Base-by-base conservation (phyloP, 2,113 vertebrate genomes). In the Chaetops frenatus region DNA sequence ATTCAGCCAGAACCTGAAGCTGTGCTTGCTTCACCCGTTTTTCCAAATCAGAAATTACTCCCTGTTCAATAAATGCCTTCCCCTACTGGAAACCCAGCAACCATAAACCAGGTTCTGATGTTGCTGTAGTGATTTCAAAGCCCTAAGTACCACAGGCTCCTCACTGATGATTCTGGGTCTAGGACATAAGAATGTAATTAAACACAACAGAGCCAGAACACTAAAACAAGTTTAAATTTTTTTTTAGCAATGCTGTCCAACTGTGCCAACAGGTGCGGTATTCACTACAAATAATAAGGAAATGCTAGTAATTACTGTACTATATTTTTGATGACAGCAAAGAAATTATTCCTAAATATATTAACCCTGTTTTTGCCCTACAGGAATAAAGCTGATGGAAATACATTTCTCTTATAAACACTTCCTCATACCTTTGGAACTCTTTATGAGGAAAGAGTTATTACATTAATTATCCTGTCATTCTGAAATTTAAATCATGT, bases 401-500 rank as follows among this genome's bases (percentile, higher is more conserved):
- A 82, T 73, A 70, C 8, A 50, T 91, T 94, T 93, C 23, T 91
- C 28, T n/a, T 58, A 22, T 29, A 77, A 80, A 71, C 10, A 72
- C 8, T 27, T 87, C 48, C 31, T 88, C 38, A 57, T 60, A 94
- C 50, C 36, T 94, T 90, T 76, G 38, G 38, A 83, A 35, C 57
- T 93, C 57, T 95, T 95, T 93, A 91, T 90, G 74, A 93, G 72
- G 53, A 83, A 81, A n/a, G 28, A 86, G 31, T 76, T 96, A 90
- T 72, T 84, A 78, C 42, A 88, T 87, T 86, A 95, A 93, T 91
- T 96, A 94, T 70, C 60, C 70, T 87, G 77, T 94, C 90, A 89
- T 67, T 85, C 92, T 61, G 51, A 97, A 97, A 93, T 90, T 86
- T 94, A 94, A 95, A 92, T 94, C 33, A 45, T 58, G 62, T 81